Evolutionary conservation across 2,797 vertebrate species (phyloP).

Genomic region (Craterocephalus amniculus): DNA sequence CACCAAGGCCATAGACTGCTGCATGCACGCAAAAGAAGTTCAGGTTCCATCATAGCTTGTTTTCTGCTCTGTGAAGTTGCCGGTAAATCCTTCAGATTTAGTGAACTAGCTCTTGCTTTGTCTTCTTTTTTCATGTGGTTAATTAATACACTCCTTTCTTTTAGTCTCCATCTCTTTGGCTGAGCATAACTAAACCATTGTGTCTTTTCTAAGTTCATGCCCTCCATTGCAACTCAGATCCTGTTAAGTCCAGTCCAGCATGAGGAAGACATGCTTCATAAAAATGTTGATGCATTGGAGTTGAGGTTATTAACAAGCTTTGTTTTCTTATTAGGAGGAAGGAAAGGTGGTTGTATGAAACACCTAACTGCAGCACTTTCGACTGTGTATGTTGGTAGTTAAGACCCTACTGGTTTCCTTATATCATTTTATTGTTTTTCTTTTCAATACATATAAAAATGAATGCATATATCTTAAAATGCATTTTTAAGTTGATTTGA

Average conservation of each 20-base stretch:
- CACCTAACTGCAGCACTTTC: not conserved
- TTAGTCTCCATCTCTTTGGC: not conserved
- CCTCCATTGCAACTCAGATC: not conserved
- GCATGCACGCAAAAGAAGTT: not conserved
- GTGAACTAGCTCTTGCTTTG: not conserved
- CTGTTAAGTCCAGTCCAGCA: not conserved
- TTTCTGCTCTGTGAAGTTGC: not conserved
- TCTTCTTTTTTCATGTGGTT: not conserved
- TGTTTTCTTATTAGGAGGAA: not conserved
- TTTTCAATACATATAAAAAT: too few species aligned
- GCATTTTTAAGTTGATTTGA: too few species aligned
- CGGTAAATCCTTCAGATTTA: not conserved
- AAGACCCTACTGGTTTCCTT: too few species aligned
- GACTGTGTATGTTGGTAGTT: too few species aligned
- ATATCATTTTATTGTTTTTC: too few species aligned
- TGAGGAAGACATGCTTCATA: not conserved
- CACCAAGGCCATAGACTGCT: not conserved
- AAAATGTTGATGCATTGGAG: not conserved
- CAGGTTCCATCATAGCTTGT: not conserved
- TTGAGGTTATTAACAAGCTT: not conserved
- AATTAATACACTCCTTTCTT: not conserved
- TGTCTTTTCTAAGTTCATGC: not conserved
- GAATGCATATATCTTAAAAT: too few species aligned
- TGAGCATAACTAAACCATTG: not conserved
- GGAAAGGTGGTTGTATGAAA: not conserved